Percentiles rank a stretch among this genome's conserved stretches.
Conservation (phyloP, 2,888 invertebrate species). For the Eretmocerus hayati region DNA sequence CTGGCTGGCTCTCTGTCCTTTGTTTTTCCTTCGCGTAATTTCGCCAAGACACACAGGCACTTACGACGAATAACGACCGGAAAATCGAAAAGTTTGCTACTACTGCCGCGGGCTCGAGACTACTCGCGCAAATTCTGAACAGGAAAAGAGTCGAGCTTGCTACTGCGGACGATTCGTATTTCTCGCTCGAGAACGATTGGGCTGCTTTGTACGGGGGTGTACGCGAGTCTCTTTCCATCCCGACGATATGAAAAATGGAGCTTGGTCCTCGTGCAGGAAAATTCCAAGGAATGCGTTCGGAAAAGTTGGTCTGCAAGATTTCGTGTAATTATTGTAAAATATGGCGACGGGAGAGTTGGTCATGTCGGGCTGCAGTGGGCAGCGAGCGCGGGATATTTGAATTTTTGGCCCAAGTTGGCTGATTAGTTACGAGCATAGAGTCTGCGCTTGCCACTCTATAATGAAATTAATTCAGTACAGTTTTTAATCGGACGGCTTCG, state of each 20-base stretch:
- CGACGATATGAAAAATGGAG: slow-evolving; percentile 13
- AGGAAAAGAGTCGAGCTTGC: not conserved
- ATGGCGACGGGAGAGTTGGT: no score
- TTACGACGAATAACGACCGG: not conserved
- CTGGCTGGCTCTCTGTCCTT: not conserved
- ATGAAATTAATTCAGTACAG: no score
- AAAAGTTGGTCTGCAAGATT: no score
- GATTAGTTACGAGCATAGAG: no score
- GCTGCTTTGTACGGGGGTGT: no score
- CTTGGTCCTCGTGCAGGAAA: not conserved
- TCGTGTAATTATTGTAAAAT: no score
- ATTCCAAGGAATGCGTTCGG: no score
- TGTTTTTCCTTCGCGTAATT: not conserved
- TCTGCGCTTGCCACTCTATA: no score
- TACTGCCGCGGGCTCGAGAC: slow-evolving; percentile 6
- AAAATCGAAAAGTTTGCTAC: slow-evolving; percentile 1
- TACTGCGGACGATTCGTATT: slow-evolving; percentile 3
- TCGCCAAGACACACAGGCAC: not conserved
- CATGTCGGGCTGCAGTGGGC: no score
- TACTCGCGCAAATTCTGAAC: not conserved
- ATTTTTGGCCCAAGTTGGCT: no score
- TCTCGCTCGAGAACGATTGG: not conserved
- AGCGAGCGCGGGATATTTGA: no score
- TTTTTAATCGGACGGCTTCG: no score
- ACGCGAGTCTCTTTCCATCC: slow-evolving; percentile 6